Conservation (phyloP, 2,797 vertebrate species). For the Austrolebias charrua region DNA sequence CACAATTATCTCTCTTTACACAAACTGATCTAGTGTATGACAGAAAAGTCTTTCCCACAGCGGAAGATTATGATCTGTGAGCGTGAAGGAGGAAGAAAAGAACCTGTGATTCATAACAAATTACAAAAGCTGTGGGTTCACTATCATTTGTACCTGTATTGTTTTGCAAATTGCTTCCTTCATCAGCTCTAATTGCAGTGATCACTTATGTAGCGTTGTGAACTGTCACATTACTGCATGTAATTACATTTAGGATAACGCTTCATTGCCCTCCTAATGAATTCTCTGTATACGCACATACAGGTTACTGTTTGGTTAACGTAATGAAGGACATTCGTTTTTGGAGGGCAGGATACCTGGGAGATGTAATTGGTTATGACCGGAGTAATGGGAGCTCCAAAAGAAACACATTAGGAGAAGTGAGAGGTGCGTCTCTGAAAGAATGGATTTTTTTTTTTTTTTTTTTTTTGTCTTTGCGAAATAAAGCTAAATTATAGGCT, state of each 20-base stretch:
- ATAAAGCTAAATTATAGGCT: conserved; percentile 77
- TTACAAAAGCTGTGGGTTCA: conserved; percentile 94
- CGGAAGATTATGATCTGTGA: conserved; percentile 68
- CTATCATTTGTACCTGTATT: conserved; percentile 99
- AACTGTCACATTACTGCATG: conserved; percentile 97
- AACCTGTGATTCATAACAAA: conserved; percentile 91
- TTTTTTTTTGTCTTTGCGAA: conserved; percentile 68
- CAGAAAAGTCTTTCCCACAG: conserved; percentile 60
- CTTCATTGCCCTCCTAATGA: conserved; percentile 99
- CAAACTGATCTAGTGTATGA: conserved; percentile 62
- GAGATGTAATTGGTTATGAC: conserved; percentile 82
- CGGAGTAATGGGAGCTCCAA: conserved; percentile 73
- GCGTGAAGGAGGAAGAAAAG: conserved; percentile 86
- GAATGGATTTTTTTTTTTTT: conserved; percentile 73
- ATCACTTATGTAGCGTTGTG: conserved; percentile 98
- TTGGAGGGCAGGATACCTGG: conserved; percentile 73
- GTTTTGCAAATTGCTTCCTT: conserved; percentile 99
- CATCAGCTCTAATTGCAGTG: conserved; percentile 99
- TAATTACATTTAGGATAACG: conserved; percentile 99
- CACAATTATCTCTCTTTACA: conserved; percentile 64
- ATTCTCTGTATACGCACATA: conserved; percentile 96
- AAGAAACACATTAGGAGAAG: conserved; percentile 73
- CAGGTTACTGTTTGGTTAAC: conserved; percentile 99
- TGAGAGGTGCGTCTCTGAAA: conserved; percentile 52
- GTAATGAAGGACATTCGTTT: conserved; percentile 97